Evolutionary conservation across 2,888 invertebrate genomes (phyloP), one percentile per base, ranked within the genome.

Genomic region (Neelides folsomi): DNA sequence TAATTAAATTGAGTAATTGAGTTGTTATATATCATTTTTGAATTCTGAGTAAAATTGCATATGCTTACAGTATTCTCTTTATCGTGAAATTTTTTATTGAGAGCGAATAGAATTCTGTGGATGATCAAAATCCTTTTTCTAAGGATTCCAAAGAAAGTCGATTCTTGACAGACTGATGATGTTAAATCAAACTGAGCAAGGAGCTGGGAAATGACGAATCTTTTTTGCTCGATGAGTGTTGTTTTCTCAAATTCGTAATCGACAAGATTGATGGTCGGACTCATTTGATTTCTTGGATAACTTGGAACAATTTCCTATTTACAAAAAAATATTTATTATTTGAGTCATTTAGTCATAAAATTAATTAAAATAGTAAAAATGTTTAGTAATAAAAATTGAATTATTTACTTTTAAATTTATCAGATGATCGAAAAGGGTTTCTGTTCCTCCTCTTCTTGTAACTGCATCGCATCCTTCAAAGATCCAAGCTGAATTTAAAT

Each of bases 401-500:
- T 27, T 27, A 49, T 39, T 53, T 57, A 67, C 77, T 66, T 75
- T 77, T 65, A 75, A 76, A 37, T 73, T 70, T 27, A 77, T 57
- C 8, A 79, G 70, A 50, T 72, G 69, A 53, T 77, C 75, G 66
- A 76, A 79, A 57, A 78, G 70, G 1, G 71, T 68, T 44, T 73
- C 71, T 5, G 75, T 72, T 18, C 72, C 72, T 66, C 76, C 75
- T 52, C 76, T 69, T 44, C 72, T 73, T 10, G 75, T 74, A 53
- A 79, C 71, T 53, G 68, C 71, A 66, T 76, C 77, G 62, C 75
- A 73, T 59, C 75, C 75, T 66, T 77, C 77, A 49, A 70, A 66
- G n/a, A 76, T 72, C 79, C 79, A 79, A 16, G 73, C 69, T 45
- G 73, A 69, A 66, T 78, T 78, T 43, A 76, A 71, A 63, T 77